These are phyloP conservation scores for fruit fly (Drosophila melanogaster) DNA, from an alignment of 1,140 invertebrate genomes.

Conservation along the genomic window Release_6_plus_ISO1_MT NT_033779.5:9203001-9203500, in stretches of 20 bases:
- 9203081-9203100: neutral
- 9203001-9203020: conserved; percentile 73
- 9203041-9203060: conserved; percentile 1
- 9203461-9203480: conserved; percentile 12
- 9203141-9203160: too few relatives aligned
- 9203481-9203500: conserved; percentile 54
- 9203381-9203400: conserved; percentile 8
- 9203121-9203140: too few relatives aligned
- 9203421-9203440: conserved; percentile 30
- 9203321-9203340: too few relatives aligned
- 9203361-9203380: neutral
- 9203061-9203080: neutral
- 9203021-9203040: conserved; percentile 52
- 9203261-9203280: too few relatives aligned
- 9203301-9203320: too few relatives aligned
- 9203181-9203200: too few relatives aligned
- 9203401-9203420: conserved; percentile 11
- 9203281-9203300: too few relatives aligned
- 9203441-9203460: conserved; percentile 23
- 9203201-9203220: too few relatives aligned
- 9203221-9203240: too few relatives aligned
- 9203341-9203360: neutral
- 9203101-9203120: neutral
- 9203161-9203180: too few relatives aligned
- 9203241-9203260: too few relatives aligned